Base-by-base conservation (phyloP, 2,797 vertebrate species). In the Steatocranus sp. region DNA sequence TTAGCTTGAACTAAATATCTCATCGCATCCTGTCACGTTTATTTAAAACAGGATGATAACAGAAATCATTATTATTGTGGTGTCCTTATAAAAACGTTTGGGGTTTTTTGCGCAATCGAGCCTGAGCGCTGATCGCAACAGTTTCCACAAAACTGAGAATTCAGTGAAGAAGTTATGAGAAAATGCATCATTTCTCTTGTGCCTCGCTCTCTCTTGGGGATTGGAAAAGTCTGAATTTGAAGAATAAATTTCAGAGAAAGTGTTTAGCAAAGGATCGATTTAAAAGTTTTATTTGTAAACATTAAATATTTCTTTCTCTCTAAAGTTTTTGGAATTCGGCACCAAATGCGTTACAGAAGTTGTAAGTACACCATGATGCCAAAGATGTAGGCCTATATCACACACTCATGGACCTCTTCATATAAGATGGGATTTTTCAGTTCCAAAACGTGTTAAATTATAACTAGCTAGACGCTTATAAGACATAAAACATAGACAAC, bases 251-350 rank as follows among this genome's bases (percentile, higher is more conserved):
- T 90, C 78, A 93, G 88, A 94, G 79, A 92, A 95, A 92, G 75
- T 90, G 51, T 93, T 92, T 94, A 87, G 84, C 86, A 92, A 91
- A 83, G 79, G 80, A 87, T 92, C 91, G 84, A 93, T 95, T 96
- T 95, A 88, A 95, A 95, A 89, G 93, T 97, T 98, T 99, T 98
- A 99, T 99, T 98, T 98, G 97, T 98, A 98, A 99, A 98, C 97
- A 98, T 98, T 98, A 98, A 98, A 98, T 98, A 95, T 95, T 96
- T 97, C 97, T 97, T 97, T 98, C 96, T 97, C 95, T 97, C 97
- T 97, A 97, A 98, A 97, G 97, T 96, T 97, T 96, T 96, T 94
- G 94, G 94, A 96, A 92, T 92, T 95, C 93, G 95, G 95, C 92
- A 95, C 92, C 94, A 92, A 95, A 96, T 93, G 96, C 95, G 86